phyloP scores from a whole-genome alignment of 2,797 vertebrate species.

The Clarias pachynema region DNA sequence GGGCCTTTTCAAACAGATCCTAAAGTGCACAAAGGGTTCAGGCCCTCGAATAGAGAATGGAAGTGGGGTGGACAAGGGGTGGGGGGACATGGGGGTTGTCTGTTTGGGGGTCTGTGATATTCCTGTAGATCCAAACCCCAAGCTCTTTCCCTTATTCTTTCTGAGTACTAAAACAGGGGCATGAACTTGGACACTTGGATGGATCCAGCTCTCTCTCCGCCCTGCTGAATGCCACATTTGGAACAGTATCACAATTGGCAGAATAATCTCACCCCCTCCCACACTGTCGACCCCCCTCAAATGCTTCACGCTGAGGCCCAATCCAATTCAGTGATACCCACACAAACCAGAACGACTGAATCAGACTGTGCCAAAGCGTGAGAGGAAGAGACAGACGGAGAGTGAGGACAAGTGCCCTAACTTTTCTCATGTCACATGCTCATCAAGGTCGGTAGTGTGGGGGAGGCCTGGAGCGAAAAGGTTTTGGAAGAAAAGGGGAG shows the following conservation, averaged over 20 bases:
- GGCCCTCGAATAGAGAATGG: constrained; percentile 85
- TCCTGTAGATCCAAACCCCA: constrained; percentile 74
- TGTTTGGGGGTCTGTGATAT: neutral
- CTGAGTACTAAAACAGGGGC: constrained; percentile 86
- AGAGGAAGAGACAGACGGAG: constrained; percentile 72
- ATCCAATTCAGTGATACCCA: constrained; percentile 86
- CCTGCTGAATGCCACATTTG: constrained; percentile 85
- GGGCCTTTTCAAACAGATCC: constrained; percentile 78
- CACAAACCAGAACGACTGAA: constrained; percentile 97
- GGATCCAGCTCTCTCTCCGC: constrained; percentile 80
- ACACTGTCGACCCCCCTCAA: constrained; percentile 69
- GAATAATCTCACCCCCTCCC: constrained; percentile 83
- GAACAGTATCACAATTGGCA: constrained; percentile 90
- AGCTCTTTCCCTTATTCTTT: constrained; percentile 79
- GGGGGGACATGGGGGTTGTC: neutral
- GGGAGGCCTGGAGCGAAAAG: constrained; percentile 64
- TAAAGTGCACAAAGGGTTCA: constrained; percentile 77
- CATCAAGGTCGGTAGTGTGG: constrained; percentile 77
- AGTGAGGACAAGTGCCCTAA: constrained; percentile 93
- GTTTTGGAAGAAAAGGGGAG: constrained; percentile 75
- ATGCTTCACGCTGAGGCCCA: constrained; percentile 88
- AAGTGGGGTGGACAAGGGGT: constrained; percentile 71
- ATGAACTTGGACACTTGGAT: constrained; percentile 85
- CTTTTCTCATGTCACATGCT: constrained; percentile 99
- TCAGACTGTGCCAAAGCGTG: constrained; percentile 86